Conservation (phyloP, 37 sponge, comb jelly and placozoan genomes). For the Haliclona indistincta region DNA sequence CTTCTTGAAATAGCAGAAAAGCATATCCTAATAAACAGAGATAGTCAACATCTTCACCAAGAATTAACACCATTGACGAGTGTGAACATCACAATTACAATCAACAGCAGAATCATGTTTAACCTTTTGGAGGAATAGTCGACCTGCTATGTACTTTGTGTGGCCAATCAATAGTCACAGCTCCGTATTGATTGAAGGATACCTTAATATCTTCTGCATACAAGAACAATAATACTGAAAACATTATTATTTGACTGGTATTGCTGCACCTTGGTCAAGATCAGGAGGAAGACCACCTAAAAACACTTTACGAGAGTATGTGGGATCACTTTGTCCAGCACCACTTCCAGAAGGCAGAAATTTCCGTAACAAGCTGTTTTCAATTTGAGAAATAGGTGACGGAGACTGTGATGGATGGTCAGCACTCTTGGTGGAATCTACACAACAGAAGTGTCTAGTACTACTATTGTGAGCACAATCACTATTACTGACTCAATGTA, state of each 20-base stretch:
- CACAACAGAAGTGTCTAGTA: too few relatives aligned
- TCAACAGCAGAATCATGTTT: background rate
- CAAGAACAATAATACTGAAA: background rate
- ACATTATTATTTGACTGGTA: background rate
- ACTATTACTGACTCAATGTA: too few relatives aligned
- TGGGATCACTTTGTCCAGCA: constrained; percentile 39
- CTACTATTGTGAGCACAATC: too few relatives aligned
- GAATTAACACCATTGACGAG: background rate
- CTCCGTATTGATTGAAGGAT: constrained; percentile 70
- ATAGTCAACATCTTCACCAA: background rate
- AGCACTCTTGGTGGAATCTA: too few relatives aligned
- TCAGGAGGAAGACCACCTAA: constrained; percentile 97
- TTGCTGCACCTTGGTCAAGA: constrained; percentile 79
- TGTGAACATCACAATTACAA: background rate
- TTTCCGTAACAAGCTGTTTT: background rate
- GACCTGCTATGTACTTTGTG: constrained; percentile 83
- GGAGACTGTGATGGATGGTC: too few relatives aligned
- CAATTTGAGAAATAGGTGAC: too few relatives aligned
- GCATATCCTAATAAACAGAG: constrained; percentile 72
- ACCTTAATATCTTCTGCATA: constrained; percentile 67
- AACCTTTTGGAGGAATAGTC: constrained; percentile 91
- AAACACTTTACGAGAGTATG: constrained; percentile 94
- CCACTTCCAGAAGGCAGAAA: background rate
- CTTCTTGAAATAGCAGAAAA: constrained; percentile 87
- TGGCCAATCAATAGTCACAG: constrained; percentile 91